Conservation (phyloP, 2,888 invertebrate species). For the Parapristionchus giblindavisi region DNA sequence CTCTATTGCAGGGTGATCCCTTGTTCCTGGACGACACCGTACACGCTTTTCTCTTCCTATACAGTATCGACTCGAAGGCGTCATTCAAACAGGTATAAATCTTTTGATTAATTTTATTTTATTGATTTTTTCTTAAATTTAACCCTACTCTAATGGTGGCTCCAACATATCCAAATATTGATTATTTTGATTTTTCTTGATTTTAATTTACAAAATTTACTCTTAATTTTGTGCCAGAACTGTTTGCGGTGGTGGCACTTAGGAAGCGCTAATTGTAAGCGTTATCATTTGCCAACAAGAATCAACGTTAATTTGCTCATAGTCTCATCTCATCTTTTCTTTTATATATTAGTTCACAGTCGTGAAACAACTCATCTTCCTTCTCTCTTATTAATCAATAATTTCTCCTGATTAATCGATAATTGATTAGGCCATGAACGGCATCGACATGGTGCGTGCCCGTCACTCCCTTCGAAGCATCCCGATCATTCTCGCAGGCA, state of each 20-base stretch:
- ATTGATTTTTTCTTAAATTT: not conserved
- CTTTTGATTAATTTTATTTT: not conserved
- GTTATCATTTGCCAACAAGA: not conserved
- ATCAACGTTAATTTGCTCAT: not conserved
- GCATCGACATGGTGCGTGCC: slow-evolving; percentile 77
- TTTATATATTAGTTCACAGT: not conserved
- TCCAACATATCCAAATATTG: too few species aligned
- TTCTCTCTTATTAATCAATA: not conserved
- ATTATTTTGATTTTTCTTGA: too few species aligned
- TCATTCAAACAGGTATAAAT: slow-evolving; percentile 68
- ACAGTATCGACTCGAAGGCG: slow-evolving; percentile 86
- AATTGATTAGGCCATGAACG: slow-evolving; percentile 44
- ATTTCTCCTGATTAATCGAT: too few species aligned
- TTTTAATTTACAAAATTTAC: too few species aligned
- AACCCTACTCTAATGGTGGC: too few species aligned
- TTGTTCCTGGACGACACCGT: slow-evolving; percentile 73
- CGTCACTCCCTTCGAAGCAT: slow-evolving; percentile 69
- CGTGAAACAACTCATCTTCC: not conserved
- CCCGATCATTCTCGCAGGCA: slow-evolving; percentile 70
- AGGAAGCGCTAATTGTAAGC: not conserved
- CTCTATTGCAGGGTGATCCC: slow-evolving; percentile 43
- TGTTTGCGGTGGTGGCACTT: not conserved
- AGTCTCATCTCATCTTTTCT: not conserved
- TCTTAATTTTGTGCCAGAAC: not conserved
- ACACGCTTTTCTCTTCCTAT: slow-evolving; percentile 87